These are phyloP conservation scores for Amitus sp. DNA, from an alignment of 2,888 invertebrate genomes.

Conservation along the genomic window DNA sequence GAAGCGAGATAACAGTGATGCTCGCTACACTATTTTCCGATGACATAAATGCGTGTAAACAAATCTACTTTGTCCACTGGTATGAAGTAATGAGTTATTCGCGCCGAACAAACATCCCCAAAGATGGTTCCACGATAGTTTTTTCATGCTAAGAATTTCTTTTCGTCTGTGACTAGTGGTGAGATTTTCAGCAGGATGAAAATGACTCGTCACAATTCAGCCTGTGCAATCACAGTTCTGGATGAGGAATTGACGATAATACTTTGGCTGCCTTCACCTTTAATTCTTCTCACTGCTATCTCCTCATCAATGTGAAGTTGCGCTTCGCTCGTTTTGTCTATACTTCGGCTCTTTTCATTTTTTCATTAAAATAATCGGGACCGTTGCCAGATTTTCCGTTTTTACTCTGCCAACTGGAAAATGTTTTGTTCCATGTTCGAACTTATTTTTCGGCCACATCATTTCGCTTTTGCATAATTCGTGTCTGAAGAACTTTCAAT, in stretches of 20 bases:
- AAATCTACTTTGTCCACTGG: too few species aligned
- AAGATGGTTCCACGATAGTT: neutral
- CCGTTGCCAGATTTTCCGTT: neutral
- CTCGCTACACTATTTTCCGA: too few species aligned
- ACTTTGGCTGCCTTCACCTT: neutral
- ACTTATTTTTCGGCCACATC: neutral
- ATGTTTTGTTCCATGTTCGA: neutral
- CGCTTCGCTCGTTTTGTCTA: neutral
- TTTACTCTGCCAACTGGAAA: neutral
- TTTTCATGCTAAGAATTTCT: conserved; percentile 8
- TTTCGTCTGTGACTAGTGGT: conserved; percentile 14
- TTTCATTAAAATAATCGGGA: conserved; percentile 1
- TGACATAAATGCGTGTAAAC: too few species aligned
- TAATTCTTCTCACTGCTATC: neutral
- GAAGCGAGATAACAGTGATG: too few species aligned
- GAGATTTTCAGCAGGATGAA: too few species aligned
- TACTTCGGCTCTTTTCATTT: neutral
- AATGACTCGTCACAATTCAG: conserved; percentile 7
- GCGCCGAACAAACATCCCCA: neutral
- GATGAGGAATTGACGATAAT: conserved; percentile 26
- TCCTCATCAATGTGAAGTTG: conserved; percentile 1
- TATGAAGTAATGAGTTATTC: too few species aligned
- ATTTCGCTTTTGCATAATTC: neutral
- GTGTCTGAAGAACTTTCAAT: neutral
- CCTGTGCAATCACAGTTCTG: conserved; percentile 17